Base-by-base conservation (phyloP, 1,140 invertebrate species). In the Thrips palmi region DNA sequence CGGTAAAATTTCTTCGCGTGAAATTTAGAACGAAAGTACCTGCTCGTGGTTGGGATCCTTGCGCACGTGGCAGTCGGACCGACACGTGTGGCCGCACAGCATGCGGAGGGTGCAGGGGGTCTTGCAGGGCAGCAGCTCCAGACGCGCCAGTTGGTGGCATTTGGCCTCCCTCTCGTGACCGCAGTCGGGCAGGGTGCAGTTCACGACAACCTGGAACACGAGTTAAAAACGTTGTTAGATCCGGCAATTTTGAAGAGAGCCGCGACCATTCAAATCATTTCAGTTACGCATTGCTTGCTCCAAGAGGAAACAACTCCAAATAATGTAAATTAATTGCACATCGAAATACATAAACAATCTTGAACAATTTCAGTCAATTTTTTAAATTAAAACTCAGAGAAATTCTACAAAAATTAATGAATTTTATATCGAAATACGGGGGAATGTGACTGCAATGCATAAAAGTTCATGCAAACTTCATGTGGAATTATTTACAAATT, bases 231-330 rank as follows among this genome's bases (percentile, higher is more conserved):
- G 45, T n/a, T n/a, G 35, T 49, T 49, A 7, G 50, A 46, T 8
- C 32, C 12, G 4, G 51, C 43, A 45, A 62, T 53, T 2, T 47
- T 41, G 39, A 52, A 43, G 47, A 66, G 68, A 2, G 31, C 44
- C 7, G 67, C 37, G 0, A 44, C 23, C 27, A 44, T 49, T 2
- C 43, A 24, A 43, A n/a, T n/a, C n/a, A n/a, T n/a, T n/a, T n/a
- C n/a, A n/a, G n/a, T n/a, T n/a, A n/a, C n/a, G n/a, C n/a, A n/a
- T n/a, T n/a, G n/a, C n/a, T n/a, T n/a, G n/a, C n/a, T n/a, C n/a
- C n/a, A n/a, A n/a, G n/a, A n/a, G n/a, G n/a, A n/a, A n/a, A n/a
- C n/a, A n/a, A n/a, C n/a, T n/a, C n/a, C n/a, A n/a, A n/a, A n/a
- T n/a, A n/a, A n/a, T n/a, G n/a, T n/a, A n/a, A n/a, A n/a, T n/a